A percentile compares a stretch with the other conserved stretches of the same genome.
These are phyloP conservation scores for Psilopogon haemacephalus DNA, from an alignment of 2,113 vertebrate species.

Conservation along the genomic window DNA sequence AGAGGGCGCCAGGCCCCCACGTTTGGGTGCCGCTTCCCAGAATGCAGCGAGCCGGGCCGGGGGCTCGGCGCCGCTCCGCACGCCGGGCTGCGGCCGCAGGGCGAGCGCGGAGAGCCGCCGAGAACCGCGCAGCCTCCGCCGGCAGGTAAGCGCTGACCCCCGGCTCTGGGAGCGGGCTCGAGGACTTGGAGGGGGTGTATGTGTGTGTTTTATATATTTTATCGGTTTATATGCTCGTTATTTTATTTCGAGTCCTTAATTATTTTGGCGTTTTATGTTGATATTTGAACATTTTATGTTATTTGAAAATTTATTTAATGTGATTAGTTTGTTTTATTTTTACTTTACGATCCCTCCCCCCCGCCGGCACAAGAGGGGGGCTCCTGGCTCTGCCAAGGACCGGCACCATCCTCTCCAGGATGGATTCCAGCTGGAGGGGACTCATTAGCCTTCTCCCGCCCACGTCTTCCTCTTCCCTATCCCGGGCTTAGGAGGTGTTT, in stretches of 20 bases:
- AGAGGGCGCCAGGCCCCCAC: constrained; percentile 8
- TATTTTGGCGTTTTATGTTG: no score
- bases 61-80: constrained; percentile 1
- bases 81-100: constrained; percentile 23
- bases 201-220: no score
- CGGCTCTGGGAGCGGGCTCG: not conserved
- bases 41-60: constrained; percentile 43
- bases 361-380: no score
- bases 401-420: not conserved
- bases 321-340: not conserved
- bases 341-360: not conserved
- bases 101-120: not conserved
- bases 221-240: no score
- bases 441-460: not conserved
- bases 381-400: not conserved
- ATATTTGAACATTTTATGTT: not conserved
- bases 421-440: not conserved
- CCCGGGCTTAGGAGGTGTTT: not conserved
- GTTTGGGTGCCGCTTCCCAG: constrained; percentile 19
- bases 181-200: not conserved
- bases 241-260: no score
- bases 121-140: not conserved
- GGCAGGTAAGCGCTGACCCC: not conserved
- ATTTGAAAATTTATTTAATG: not conserved
- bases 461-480: no score